Evolutionary conservation across 1,140 invertebrate genomes (phyloP).

Genomic region (Agraylea sexmaculata): DNA sequence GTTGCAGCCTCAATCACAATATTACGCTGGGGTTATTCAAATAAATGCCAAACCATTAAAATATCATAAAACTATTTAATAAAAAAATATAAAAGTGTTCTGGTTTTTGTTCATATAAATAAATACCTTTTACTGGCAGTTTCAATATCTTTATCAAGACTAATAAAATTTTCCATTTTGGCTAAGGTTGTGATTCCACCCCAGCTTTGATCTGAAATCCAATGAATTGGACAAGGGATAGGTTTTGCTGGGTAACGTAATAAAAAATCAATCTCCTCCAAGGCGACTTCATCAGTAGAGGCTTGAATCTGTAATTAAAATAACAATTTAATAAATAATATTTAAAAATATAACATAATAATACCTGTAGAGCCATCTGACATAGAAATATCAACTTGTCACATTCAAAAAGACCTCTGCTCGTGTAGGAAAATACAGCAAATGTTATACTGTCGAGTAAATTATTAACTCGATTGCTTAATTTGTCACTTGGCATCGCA

Average conservation of each 20-base stretch:
- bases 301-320: conserved; percentile 17
- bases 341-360: conserved; percentile 3
- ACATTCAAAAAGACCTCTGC: conserved; percentile 80
- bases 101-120: conserved; percentile 1
- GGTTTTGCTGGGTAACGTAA: conserved; percentile 60
- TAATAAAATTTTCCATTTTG: conserved; percentile 68
- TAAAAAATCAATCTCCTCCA: conserved; percentile 75
- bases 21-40: no score
- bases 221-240: conserved; percentile 67
- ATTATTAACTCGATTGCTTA: conserved; percentile 61
- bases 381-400: conserved; percentile 88
- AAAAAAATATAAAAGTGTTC: neutral
- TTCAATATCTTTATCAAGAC: conserved; percentile 87
- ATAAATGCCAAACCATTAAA: no score
- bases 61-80: neutral
- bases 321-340: neutral
- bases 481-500: conserved; percentile 52
- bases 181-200: conserved; percentile 76
- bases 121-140: conserved; percentile 63
- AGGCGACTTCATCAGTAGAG: conserved; percentile 32
- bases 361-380: conserved; percentile 75
- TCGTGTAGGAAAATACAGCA: conserved; percentile 78
- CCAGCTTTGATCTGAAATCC: conserved; percentile 74
- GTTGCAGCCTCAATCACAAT: no score
- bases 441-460: conserved; percentile 84